Evolutionary conservation across 2,888 invertebrate species (phyloP).

Genomic region (Eretmocerus hayati): DNA sequence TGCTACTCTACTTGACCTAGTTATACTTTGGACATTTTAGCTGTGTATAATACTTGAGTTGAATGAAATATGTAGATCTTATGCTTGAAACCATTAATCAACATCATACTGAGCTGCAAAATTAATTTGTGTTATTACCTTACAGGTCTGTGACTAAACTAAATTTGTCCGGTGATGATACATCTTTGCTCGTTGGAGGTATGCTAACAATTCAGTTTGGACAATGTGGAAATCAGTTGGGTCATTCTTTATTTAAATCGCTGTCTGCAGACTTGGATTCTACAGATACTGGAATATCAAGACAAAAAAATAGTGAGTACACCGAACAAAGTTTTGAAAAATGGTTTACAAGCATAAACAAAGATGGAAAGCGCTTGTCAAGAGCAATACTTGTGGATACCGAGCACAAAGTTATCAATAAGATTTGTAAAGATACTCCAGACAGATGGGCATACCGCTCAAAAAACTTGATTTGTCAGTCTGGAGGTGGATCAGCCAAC

Average conservation of each 20-base stretch:
- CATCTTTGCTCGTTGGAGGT: neutral
- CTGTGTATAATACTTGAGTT: no score
- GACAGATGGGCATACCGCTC: constrained; percentile 41
- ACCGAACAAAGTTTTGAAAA: constrained; percentile 38
- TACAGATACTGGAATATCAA: constrained; percentile 31
- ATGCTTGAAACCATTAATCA: no score
- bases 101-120: no score
- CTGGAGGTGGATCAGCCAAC: constrained; percentile 49
- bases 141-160: no score
- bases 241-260: constrained; percentile 46
- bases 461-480: constrained; percentile 44
- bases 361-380: constrained; percentile 41
- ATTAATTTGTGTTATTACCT: no score
- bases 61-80: no score
- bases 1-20: no score
- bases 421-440: constrained; percentile 32
- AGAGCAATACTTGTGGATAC: constrained; percentile 50
- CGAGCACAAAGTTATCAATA: constrained; percentile 48
- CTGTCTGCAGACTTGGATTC: constrained; percentile 44
- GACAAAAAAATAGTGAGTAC: constrained; percentile 38
- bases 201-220: constrained; percentile 51
- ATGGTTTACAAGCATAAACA: constrained; percentile 46
- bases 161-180: no score
- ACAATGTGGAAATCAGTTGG: constrained; percentile 53
- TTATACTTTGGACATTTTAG: no score